Evolutionary conservation across 2,888 invertebrate species (phyloP).

Genomic region (Acleris cristana): DNA sequence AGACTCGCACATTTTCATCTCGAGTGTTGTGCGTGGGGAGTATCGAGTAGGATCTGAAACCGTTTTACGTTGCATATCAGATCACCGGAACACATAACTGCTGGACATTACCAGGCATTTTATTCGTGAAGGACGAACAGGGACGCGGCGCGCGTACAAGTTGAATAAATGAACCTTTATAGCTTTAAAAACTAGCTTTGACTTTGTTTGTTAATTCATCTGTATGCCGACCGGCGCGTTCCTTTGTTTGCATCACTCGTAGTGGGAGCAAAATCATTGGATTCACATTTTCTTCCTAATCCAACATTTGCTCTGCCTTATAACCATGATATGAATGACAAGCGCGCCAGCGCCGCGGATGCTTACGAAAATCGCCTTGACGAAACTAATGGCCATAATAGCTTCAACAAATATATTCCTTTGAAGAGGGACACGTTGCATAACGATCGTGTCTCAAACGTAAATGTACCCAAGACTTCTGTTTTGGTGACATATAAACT

Average conservation of each 20-base stretch:
- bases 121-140: slow-evolving; percentile 65
- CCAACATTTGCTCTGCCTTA: slow-evolving; percentile 24
- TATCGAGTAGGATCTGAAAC: slow-evolving; percentile 10
- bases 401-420: slow-evolving; percentile 74
- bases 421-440: slow-evolving; percentile 65
- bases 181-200: slow-evolving; percentile 37
- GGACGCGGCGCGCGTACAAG: slow-evolving; percentile 72
- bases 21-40: too few species aligned
- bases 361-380: slow-evolving; percentile 76
- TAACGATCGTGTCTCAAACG: slow-evolving; percentile 65
- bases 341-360: slow-evolving; percentile 54
- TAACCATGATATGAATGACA: slow-evolving; percentile 36
- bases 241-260: slow-evolving; percentile 39
- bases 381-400: slow-evolving; percentile 71
- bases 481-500: slow-evolving; percentile 44
- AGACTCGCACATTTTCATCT: slow-evolving; percentile 6
- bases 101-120: slow-evolving; percentile 57
- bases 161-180: slow-evolving; percentile 46
- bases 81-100: slow-evolving; percentile 65
- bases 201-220: slow-evolving; percentile 40
- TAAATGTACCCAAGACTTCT: slow-evolving; percentile 47
- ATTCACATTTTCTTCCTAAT: slow-evolving; percentile 33
- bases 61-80: slow-evolving; percentile 50
- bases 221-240: slow-evolving; percentile 35
- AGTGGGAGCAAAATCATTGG: slow-evolving; percentile 26